Evolutionary conservation across 2,113 vertebrate genomes (phyloP), one percentile per base, ranked within the genome.

Genomic region (Ailuropoda melanoleuca): DNA sequence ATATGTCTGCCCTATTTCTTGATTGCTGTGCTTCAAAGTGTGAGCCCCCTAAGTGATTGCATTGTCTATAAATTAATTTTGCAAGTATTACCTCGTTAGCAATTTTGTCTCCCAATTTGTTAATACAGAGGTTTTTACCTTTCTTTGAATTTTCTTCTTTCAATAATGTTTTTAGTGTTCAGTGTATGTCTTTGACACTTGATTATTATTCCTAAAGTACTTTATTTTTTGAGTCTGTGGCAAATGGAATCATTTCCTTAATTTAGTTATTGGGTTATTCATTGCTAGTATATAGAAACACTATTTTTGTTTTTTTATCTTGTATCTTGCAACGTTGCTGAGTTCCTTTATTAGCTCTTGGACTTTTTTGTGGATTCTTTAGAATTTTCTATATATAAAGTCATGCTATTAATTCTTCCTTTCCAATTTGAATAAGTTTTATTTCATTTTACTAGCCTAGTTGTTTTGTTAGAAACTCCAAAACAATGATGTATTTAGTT

Each of bases 131-230:
- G 9, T 90, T 55, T 37, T 70, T 84, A 19, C 6, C 14, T 94
- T 87, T 80, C 66, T 81, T 91, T 91, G 58, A 17, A 50, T 78
- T 85, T 95, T 86, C 24, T 84, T 91, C 24, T 88, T 92, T 60
- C 34, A 72, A 13, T 15, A 53, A 10, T 77, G 53, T 95, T 87
- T 46, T 53, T 43, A 62, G 62, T 80, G 60, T 60, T 70, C n/a
- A 37, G 14, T 80, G 53, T 50, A 34, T 66, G 8, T 53, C 14
- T 53, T 80, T 86, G 2, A 60, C 55, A n/a, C 62, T 53, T 80
- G 34, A 46, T 46, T 31, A 64, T 81, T 87, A n/a, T 58, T 68
- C 50, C 81, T 91, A 26, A 90, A 89, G 62, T 66, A 53, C n/a
- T 93, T 74, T 29, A 37, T 48, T 92, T 48, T 84, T 60, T 53